Evolutionary conservation across 1,140 invertebrate genomes (phyloP).

Genomic region (Trissolcus basalis): DNA sequence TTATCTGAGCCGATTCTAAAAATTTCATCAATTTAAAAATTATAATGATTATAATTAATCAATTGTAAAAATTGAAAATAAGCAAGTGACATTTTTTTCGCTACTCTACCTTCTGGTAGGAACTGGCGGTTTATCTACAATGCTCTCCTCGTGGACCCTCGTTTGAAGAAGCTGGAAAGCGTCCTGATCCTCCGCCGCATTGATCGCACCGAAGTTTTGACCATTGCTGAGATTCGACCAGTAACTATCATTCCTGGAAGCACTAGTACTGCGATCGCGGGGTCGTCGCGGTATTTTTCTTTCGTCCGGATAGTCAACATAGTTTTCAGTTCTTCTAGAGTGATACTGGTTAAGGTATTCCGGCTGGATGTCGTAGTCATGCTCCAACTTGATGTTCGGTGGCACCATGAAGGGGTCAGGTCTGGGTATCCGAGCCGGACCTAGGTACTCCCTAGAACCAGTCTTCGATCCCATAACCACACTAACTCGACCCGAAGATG

Average conservation of each 20-base stretch:
- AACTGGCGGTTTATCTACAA: constrained; percentile 67
- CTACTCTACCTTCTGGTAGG: constrained; percentile 66
- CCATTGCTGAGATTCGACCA: constrained; percentile 67
- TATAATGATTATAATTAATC: no score
- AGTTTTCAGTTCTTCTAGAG: constrained; percentile 26
- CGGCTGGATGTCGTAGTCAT: constrained; percentile 72
- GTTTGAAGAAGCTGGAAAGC: constrained; percentile 69
- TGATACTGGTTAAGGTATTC: constrained; percentile 75
- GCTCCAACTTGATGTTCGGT: constrained; percentile 68
- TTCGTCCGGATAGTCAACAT: constrained; percentile 31
- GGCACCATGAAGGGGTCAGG: constrained; percentile 66
- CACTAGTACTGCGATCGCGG: constrained; percentile 63
- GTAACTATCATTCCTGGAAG: constrained; percentile 64
- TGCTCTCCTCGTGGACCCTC: constrained; percentile 65
- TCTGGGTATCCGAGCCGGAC: constrained; percentile 60
- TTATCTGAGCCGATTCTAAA: no score
- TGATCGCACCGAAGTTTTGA: constrained; percentile 62
- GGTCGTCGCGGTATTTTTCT: constrained; percentile 37
- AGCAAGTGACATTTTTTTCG: no score
- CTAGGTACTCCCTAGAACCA: constrained; percentile 46
- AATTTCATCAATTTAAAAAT: no score
- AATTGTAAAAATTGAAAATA: background rate
- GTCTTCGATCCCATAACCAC: constrained; percentile 28
- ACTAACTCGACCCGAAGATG: constrained; percentile 51
- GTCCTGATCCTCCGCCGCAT: constrained; percentile 64